phyloP scores from a whole-genome alignment of 1,140 invertebrate species.

The Eumeta japonica region DNA sequence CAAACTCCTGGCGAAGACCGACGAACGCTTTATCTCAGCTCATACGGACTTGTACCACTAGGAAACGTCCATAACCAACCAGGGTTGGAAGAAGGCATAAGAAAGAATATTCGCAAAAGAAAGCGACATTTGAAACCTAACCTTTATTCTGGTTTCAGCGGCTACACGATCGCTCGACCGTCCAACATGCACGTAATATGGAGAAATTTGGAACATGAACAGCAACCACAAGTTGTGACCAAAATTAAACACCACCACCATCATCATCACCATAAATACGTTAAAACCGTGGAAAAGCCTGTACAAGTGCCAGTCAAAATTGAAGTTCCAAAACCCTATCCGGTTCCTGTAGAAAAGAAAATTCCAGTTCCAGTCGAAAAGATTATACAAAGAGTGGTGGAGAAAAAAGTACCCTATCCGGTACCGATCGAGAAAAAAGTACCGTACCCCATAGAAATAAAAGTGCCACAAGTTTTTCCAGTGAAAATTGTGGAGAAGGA shows the following conservation, averaged over 20 bases:
- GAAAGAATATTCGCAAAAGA: conserved; percentile 31
- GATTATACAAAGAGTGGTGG: conserved; percentile 63
- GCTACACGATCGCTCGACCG: conserved; percentile 9
- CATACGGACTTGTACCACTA: conserved; percentile 39
- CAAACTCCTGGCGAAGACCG: conserved; percentile 1
- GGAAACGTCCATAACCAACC: conserved; percentile 18
- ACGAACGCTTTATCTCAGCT: conserved; percentile 17
- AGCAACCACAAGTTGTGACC: conserved; percentile 35
- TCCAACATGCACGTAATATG: conserved; percentile 12
- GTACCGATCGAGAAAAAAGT: conserved; percentile 66
- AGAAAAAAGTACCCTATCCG: conserved; percentile 63
- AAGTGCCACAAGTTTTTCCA: conserved; percentile 54
- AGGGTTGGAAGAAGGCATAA: conserved; percentile 14
- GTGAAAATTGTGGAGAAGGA: conserved; percentile 55
- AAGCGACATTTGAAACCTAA: conserved; percentile 24
- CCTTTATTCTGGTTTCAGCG: conserved; percentile 24
- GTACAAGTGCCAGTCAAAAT: conserved; percentile 48
- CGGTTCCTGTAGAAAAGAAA: conserved; percentile 62
- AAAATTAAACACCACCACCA: conserved; percentile 64
- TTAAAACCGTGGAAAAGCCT: conserved; percentile 60
- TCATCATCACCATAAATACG: conserved; percentile 62
- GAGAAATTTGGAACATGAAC: conserved; percentile 24
- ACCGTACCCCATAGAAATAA: conserved; percentile 64
- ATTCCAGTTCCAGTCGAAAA: conserved; percentile 65
- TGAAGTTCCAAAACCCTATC: conserved; percentile 57